phyloP scores from a whole-genome alignment of 2,888 invertebrate genomes.

The Linnaemya vulpina region DNA sequence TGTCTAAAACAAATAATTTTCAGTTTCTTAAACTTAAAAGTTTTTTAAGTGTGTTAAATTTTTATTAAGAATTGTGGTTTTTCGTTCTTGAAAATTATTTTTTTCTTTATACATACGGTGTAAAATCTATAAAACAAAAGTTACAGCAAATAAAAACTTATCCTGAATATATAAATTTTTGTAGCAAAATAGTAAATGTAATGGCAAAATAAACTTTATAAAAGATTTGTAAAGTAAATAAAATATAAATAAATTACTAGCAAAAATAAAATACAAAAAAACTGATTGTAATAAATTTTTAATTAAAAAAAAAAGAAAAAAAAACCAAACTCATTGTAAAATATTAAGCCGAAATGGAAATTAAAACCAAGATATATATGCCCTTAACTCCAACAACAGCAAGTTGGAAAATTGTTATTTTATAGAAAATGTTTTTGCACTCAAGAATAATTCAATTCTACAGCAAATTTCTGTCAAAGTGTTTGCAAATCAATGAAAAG shows the following conservation, averaged over 20 bases:
- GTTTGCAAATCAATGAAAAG: too few species aligned
- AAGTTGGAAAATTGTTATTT: slow-evolving; percentile 18
- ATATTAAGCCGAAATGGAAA: neutral
- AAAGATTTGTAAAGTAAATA: slow-evolving; percentile 21
- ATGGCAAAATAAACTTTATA: slow-evolving; percentile 12
- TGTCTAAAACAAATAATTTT: neutral
- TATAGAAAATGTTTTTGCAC: neutral
- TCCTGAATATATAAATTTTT: slow-evolving; percentile 16
- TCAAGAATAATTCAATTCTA: neutral
- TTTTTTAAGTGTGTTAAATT: neutral
- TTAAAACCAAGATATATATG: neutral
- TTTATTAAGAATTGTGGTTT: neutral
- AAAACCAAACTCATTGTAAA: neutral
- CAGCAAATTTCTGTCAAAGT: neutral
- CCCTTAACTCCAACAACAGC: neutral
- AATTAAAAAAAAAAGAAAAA: neutral
- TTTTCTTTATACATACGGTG: neutral
- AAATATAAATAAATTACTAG: neutral
- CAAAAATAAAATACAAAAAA: neutral
- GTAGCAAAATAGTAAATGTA: neutral
- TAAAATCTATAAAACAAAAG: neutral
- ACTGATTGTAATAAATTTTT: neutral
- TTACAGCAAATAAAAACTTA: neutral
- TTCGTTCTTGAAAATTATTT: neutral
- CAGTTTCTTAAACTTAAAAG: neutral